phyloP scores from a whole-genome alignment of 2,888 invertebrate genomes.

The Agriopis marginaria region DNA sequence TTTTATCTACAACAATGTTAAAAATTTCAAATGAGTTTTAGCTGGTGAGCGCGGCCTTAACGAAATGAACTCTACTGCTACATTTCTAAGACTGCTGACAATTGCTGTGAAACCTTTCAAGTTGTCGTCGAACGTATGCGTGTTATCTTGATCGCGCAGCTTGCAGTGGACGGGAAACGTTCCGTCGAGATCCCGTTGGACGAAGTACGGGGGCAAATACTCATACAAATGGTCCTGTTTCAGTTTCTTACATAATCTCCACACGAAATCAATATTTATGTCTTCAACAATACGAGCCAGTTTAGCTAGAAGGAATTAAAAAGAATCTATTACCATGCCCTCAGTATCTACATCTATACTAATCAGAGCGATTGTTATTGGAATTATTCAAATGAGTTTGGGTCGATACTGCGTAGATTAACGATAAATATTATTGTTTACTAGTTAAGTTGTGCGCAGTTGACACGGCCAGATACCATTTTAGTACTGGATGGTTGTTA shows the following conservation, averaged over 20 bases:
- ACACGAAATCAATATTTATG: constrained; percentile 50
- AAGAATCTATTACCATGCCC: not conserved
- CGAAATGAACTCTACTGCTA: constrained; percentile 53
- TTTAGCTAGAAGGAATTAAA: constrained; percentile 60
- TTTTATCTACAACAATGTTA: too few relatives aligned
- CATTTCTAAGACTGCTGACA: constrained; percentile 76
- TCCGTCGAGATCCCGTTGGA: constrained; percentile 63
- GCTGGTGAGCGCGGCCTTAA: constrained; percentile 1
- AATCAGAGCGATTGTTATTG: constrained; percentile 7
- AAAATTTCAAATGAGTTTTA: too few relatives aligned
- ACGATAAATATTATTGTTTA: constrained; percentile 18
- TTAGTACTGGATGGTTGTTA: constrained; percentile 28
- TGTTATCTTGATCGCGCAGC: constrained; percentile 56
- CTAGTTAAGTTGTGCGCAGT: constrained; percentile 23
- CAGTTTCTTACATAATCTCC: constrained; percentile 44
- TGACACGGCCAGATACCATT: constrained; percentile 3
- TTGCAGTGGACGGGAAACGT: constrained; percentile 61
- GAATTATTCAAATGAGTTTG: constrained; percentile 18
- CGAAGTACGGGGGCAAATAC: constrained; percentile 64
- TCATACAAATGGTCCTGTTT: constrained; percentile 48
- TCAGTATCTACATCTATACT: not conserved
- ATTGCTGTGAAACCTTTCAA: constrained; percentile 80
- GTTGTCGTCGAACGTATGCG: constrained; percentile 77
- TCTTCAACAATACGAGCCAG: constrained; percentile 59
- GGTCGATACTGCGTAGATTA: constrained; percentile 13